These are phyloP conservation scores for Drosophila dives DNA, from an alignment of 2,888 invertebrate species.

Conservation along the genomic window DNA sequence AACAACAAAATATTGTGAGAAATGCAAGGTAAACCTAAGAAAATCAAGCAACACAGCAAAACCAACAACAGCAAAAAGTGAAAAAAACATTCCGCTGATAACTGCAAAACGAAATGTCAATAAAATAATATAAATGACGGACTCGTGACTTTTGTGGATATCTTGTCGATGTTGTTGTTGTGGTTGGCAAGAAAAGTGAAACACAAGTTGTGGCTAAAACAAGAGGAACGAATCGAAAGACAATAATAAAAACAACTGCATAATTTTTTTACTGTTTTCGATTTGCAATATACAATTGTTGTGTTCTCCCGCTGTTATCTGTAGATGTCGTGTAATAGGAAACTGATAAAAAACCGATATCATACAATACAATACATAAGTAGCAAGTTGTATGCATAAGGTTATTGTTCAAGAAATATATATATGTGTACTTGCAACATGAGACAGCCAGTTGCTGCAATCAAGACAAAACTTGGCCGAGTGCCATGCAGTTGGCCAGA, in stretches of 20 bases:
- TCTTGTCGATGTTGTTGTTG: constrained; percentile 30
- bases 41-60: constrained; percentile 19
- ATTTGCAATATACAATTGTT: constrained; percentile 50
- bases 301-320: constrained; percentile 54
- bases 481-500: constrained; percentile 15
- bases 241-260: constrained; percentile 22
- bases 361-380: constrained; percentile 13
- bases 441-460: constrained; percentile 11
- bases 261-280: constrained; percentile 24
- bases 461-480: constrained; percentile 12
- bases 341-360: constrained; percentile 36
- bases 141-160: constrained; percentile 71
- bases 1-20: not conserved
- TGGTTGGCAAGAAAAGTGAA: constrained; percentile 46
- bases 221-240: constrained; percentile 13
- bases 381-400: constrained; percentile 24
- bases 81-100: constrained; percentile 60
- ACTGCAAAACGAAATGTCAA: constrained; percentile 65
- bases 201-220: constrained; percentile 23
- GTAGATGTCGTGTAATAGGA: constrained; percentile 38
- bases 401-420: constrained; percentile 6
- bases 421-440: not conserved
- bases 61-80: constrained; percentile 8
- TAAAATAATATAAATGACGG: constrained; percentile 78
- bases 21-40: constrained; percentile 13